Conservation (phyloP, 2,888 invertebrate species). For the Synergus itoensis region DNA sequence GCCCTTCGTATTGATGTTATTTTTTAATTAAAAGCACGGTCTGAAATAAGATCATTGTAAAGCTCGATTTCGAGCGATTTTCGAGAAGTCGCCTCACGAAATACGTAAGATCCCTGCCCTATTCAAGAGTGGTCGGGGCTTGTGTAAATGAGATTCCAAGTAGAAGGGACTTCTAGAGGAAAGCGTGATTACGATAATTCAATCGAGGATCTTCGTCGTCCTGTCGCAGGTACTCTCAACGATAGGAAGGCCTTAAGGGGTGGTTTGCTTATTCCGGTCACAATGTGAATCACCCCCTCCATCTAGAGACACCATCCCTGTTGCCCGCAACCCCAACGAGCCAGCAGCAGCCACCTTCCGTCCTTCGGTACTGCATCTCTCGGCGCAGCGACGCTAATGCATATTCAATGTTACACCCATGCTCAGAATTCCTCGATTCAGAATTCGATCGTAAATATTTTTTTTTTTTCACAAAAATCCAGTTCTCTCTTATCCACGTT, state of each 20-base stretch:
- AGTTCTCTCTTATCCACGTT: not conserved
- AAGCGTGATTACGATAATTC: constrained; percentile 66
- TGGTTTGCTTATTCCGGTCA: constrained; percentile 57
- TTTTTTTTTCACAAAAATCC: not conserved
- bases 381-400: constrained; percentile 70
- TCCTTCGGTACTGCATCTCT: constrained; percentile 62
- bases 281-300: constrained; percentile 55
- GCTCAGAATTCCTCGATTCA: constrained; percentile 46
- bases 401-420: constrained; percentile 72
- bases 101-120: not conserved
- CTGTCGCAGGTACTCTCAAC: constrained; percentile 54
- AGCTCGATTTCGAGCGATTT: constrained; percentile 48
- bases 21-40: constrained; percentile 49
- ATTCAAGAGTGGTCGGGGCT: not conserved
- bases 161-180: constrained; percentile 49
- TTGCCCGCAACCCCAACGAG: not conserved
- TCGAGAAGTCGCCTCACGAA: constrained; percentile 55
- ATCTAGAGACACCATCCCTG: constrained; percentile 52
- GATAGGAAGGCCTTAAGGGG: constrained; percentile 56
- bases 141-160: constrained; percentile 61
- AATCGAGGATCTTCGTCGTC: constrained; percentile 66
- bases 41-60: constrained; percentile 21
- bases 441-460: not conserved
- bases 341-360: constrained; percentile 48
- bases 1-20: constrained; percentile 47